Percentiles rank a stretch among this genome's conserved stretches.
Evolutionary conservation across 2,113 vertebrate species (phyloP).

Genomic region (Colaptes auratus): DNA sequence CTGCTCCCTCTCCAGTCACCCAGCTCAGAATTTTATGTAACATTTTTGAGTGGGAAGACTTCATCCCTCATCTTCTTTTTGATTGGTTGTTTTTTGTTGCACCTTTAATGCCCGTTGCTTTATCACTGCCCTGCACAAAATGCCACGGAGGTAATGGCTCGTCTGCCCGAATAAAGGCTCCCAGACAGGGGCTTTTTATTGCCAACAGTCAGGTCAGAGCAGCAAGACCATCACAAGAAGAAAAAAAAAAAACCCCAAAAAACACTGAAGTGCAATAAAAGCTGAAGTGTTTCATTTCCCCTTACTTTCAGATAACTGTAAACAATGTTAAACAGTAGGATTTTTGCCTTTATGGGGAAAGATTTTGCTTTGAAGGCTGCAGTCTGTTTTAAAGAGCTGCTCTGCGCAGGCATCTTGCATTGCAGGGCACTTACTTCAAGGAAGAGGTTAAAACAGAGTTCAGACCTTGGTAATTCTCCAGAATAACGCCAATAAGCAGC

Average conservation of each 20-base stretch:
- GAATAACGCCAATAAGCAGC: neutral
- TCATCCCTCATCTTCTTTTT: neutral
- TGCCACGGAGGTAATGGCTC: neutral
- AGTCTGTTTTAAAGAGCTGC: neutral
- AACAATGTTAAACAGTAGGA: conserved; percentile 30
- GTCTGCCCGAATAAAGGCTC: conserved; percentile 46
- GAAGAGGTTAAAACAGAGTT: conserved; percentile 4
- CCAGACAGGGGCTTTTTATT: conserved; percentile 41
- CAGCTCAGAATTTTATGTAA: neutral
- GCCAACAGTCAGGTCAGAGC: conserved; percentile 2
- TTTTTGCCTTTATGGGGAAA: conserved; percentile 8
- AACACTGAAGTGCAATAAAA: conserved; percentile 58
- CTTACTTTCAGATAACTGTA: conserved; percentile 55
- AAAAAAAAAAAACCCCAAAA: neutral
- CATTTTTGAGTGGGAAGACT: neutral
- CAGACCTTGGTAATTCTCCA: neutral
- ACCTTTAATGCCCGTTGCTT: neutral
- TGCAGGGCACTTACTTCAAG: neutral
- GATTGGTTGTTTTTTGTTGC: neutral
- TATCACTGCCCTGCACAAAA: conserved; percentile 19
- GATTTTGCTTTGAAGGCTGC: neutral
- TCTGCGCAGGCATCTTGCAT: neutral
- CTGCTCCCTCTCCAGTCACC: neutral
- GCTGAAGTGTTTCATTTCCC: conserved; percentile 67
- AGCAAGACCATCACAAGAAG: conserved; percentile 26